phyloP scores from a whole-genome alignment of 2,888 invertebrate species.

The Tenthredo scrophulariae region DNA sequence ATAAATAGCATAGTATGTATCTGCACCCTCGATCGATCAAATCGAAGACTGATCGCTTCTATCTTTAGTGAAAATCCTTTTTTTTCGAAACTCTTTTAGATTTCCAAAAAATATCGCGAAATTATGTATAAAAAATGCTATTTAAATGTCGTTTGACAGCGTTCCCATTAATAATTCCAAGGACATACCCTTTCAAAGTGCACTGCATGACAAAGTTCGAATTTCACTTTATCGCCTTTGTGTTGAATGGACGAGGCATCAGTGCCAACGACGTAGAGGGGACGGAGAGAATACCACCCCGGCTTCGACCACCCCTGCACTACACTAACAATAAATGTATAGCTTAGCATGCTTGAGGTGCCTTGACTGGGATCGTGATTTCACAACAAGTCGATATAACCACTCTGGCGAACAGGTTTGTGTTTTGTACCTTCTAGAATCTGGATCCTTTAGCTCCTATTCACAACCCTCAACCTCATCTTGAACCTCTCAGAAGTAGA shows the following conservation, averaged over 20 bases:
- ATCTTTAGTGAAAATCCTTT: no score
- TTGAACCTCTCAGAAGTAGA: conserved; percentile 33
- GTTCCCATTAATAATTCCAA: no score
- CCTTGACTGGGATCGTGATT: neutral
- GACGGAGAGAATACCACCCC: neutral
- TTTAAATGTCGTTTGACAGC: no score
- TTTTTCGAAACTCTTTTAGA: no score
- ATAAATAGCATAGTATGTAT: neutral
- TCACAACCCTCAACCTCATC: conserved; percentile 23
- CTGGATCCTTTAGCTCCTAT: conserved; percentile 33
- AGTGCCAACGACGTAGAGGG: neutral
- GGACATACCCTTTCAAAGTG: no score
- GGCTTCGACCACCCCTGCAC: neutral
- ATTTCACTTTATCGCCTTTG: neutral
- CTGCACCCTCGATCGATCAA: no score
- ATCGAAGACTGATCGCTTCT: no score
- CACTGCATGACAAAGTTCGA: neutral
- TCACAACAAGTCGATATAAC: conserved; percentile 40
- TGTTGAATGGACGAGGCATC: neutral
- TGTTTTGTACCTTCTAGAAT: neutral
- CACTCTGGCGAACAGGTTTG: conserved; percentile 16
- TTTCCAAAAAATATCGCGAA: no score
- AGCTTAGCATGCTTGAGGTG: conserved; percentile 11
- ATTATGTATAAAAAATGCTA: no score
- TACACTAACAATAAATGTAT: conserved; percentile 5